phyloP scores from a whole-genome alignment of 2,888 invertebrate species.

The Hydrotaea cyrtoneurina region DNA sequence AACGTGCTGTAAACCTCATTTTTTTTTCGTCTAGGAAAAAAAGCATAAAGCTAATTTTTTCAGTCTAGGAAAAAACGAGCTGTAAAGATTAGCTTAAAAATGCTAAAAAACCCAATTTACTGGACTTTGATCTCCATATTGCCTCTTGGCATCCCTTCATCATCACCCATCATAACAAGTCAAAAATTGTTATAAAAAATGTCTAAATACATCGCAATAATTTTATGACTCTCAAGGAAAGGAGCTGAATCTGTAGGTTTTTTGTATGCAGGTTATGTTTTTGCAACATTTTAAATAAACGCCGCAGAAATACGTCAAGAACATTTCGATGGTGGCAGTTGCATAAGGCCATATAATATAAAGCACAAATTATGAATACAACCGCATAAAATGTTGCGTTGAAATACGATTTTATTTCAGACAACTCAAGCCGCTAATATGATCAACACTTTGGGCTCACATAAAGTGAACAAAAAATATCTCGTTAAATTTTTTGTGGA shows the following conservation, averaged over 20 bases:
- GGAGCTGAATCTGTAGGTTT: slow-evolving; percentile 2
- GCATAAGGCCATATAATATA: not conserved
- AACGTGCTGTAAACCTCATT: no score
- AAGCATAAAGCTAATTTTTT: no score
- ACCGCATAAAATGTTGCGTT: slow-evolving; percentile 7
- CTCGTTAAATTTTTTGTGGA: slow-evolving; percentile 15
- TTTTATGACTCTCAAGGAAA: slow-evolving; percentile 35
- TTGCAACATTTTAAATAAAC: slow-evolving; percentile 64
- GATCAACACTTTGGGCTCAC: slow-evolving; percentile 17
- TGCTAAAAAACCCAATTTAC: no score
- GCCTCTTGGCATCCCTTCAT: slow-evolving; percentile 32
- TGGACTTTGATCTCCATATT: no score
- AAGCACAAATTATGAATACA: not conserved
- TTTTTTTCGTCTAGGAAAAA: no score
- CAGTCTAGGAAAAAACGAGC: no score
- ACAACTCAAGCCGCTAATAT: slow-evolving; percentile 51
- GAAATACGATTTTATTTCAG: not conserved
- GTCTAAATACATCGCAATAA: slow-evolving; percentile 45
- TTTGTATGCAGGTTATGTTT: no score
- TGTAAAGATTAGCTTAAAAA: no score
- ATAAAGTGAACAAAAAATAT: slow-evolving; percentile 28
- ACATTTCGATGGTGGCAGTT: not conserved
- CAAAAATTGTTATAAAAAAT: slow-evolving; percentile 53
- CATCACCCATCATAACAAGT: slow-evolving; percentile 1
- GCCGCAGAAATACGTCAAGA: not conserved